phyloP scores from a whole-genome alignment of 1,140 invertebrate genomes.

The Drosophila lowei region DNA sequence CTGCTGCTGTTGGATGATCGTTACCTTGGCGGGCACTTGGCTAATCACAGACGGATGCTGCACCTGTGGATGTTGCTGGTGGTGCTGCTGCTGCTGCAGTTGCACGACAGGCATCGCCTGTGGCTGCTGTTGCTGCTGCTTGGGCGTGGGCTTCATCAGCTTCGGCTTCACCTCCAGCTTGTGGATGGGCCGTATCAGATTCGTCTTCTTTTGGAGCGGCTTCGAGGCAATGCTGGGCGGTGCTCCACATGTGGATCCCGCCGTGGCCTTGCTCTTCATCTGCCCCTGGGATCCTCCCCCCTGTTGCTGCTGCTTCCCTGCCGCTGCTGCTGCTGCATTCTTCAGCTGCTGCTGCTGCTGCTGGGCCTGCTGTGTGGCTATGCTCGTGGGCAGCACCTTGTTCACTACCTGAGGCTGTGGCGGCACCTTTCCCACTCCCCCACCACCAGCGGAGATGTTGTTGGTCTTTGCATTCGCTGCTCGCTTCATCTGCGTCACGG shows the following conservation, averaged over 20 bases:
- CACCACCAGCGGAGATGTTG: constrained; percentile 20
- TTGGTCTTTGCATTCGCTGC: constrained; percentile 33
- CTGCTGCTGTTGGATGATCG: constrained; percentile 32
- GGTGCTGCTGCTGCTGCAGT: constrained; percentile 20
- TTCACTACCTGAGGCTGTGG: constrained; percentile 75
- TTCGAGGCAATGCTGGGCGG: constrained; percentile 73
- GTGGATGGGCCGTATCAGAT: constrained; percentile 73
- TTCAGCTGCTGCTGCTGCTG: constrained; percentile 30
- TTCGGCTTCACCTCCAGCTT: constrained; percentile 79
- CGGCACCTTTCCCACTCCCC: constrained; percentile 60
- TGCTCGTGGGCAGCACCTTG: constrained; percentile 71
- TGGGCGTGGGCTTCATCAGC: constrained; percentile 65
- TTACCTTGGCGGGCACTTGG: constrained; percentile 38
- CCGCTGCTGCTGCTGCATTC: constrained; percentile 2
- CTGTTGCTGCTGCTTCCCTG: constrained; percentile 11
- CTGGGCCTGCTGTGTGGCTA: constrained; percentile 53
- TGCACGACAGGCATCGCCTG: not conserved
- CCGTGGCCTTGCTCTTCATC: constrained; percentile 25
- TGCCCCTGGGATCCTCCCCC: not conserved
- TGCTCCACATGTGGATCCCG: constrained; percentile 60
- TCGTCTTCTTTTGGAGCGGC: constrained; percentile 69
- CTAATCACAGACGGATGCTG: constrained; percentile 23
- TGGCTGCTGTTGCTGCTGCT: constrained; percentile 43
- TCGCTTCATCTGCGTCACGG: constrained; percentile 66
- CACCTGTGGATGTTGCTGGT: constrained; percentile 10